Evolutionary conservation across 2,113 vertebrate species (phyloP).

Genomic region (Alaudala cheleensis): DNA sequence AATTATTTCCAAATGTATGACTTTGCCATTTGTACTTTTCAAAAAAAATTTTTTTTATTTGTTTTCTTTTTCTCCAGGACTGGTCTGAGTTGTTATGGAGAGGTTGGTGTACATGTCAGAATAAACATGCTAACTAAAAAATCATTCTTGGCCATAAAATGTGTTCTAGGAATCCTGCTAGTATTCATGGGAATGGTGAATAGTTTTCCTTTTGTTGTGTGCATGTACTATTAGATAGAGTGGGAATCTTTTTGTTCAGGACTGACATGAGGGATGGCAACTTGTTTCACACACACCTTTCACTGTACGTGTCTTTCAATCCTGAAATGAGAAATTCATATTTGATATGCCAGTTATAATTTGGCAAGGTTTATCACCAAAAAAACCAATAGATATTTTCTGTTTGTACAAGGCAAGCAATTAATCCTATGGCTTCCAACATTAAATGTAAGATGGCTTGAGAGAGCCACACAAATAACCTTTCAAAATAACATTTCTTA

Average conservation of each 20-base stretch:
- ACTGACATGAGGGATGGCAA: not conserved
- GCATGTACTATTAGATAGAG: not conserved
- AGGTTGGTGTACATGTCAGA: not conserved
- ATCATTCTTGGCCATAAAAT: not conserved
- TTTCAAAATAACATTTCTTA: not conserved
- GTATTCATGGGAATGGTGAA: not conserved
- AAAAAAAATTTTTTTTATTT: not conserved
- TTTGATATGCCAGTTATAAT: not conserved
- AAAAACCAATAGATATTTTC: not conserved
- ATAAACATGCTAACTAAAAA: not conserved
- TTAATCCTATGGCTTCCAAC: not conserved
- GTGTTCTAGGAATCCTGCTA: not conserved
- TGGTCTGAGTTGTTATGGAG: not conserved
- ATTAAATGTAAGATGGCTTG: not conserved
- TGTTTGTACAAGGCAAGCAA: not conserved
- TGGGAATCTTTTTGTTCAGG: not conserved
- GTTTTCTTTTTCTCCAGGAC: not conserved
- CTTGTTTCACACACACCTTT: not conserved
- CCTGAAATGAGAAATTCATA: not conserved
- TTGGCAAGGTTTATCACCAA: not conserved
- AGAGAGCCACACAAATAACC: not conserved
- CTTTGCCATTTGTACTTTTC: not conserved
- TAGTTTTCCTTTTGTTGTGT: not conserved
- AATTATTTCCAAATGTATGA: not conserved
- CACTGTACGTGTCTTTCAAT: not conserved